Evolutionary conservation across 2,113 vertebrate species (phyloP), one percentile per base, ranked within the genome.

Genomic region (Scopus umbretta): DNA sequence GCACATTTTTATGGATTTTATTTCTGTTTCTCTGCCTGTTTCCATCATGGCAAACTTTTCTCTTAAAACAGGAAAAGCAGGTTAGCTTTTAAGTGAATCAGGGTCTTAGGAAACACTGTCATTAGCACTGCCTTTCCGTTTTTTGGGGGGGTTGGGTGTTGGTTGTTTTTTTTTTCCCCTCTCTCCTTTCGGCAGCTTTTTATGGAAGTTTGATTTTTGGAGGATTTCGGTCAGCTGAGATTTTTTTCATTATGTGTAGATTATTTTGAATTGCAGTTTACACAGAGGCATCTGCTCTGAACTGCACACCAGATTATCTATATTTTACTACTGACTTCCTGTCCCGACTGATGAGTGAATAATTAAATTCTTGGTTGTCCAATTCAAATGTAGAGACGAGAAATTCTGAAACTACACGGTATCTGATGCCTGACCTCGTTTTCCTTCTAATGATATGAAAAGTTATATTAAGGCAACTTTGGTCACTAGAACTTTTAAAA

Each of bases 301-400:
- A 7, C 88, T 43, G 18, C 49, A 3, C 21, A 70, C 86, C 88
- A 95, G 80, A 92, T 93, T 47, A 86, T 55, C 82, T 81, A 91
- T n/a, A 58, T 86, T 93, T 95, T 92, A 62, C 82, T 83, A 38
- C 89, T n/a, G 68, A 10, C 49, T 94, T 97, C 90, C 94, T 90
- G 70, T 79, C 73, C 45, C 79, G 30, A 71, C 59, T 25, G 61
- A 26, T 86, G 66, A 67, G 89, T 96, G 93, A 67, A 87, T 94
- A 84, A 36, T 34, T 50, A 56, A 92, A 90, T 94, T 83, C 52
- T 91, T 90, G 65, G 29, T 67, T 94, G 25, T 47, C 90, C 38
- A 53, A 11, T 43, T 86, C 71, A 91, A 70, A 71, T 14, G 42
- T 30, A 62, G 59, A 53, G 40, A 75, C 84, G 10, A 36, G 80